Conservation (phyloP, 2,797 vertebrate genomes). For the Lophotriccus pileatus region DNA sequence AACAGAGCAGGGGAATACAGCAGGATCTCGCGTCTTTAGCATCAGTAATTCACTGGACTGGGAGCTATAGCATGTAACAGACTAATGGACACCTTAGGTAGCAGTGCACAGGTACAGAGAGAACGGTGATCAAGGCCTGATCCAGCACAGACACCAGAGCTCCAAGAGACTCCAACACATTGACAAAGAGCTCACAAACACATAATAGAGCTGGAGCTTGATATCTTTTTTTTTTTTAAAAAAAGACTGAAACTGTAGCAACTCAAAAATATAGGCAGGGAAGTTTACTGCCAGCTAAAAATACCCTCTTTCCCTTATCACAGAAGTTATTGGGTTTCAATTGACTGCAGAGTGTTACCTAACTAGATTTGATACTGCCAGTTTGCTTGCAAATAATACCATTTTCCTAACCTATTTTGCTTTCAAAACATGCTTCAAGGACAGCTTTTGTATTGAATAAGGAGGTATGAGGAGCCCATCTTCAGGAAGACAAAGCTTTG, state of each 20-base stretch:
- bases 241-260: not conserved
- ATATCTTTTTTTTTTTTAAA: not conserved
- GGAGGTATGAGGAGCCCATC: not conserved
- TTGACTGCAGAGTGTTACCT: not conserved
- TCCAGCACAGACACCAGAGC: not conserved
- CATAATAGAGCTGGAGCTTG: not conserved
- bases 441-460: not conserved
- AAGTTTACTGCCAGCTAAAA: not conserved
- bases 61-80: not conserved
- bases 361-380: not conserved
- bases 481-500: not conserved
- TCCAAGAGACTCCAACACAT: not conserved
- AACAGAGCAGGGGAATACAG: not conserved
- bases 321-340: not conserved
- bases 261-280: not conserved
- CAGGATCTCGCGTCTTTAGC: not conserved
- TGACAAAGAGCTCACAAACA: not conserved
- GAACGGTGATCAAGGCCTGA: not conserved
- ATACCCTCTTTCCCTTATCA: not conserved
- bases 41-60: not conserved
- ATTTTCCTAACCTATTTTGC: not conserved
- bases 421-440: not conserved
- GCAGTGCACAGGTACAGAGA: not conserved
- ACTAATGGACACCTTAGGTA: not conserved
- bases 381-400: not conserved